phyloP scores from a whole-genome alignment of 2,113 vertebrate genomes.

The Osmerus mordax region DNA sequence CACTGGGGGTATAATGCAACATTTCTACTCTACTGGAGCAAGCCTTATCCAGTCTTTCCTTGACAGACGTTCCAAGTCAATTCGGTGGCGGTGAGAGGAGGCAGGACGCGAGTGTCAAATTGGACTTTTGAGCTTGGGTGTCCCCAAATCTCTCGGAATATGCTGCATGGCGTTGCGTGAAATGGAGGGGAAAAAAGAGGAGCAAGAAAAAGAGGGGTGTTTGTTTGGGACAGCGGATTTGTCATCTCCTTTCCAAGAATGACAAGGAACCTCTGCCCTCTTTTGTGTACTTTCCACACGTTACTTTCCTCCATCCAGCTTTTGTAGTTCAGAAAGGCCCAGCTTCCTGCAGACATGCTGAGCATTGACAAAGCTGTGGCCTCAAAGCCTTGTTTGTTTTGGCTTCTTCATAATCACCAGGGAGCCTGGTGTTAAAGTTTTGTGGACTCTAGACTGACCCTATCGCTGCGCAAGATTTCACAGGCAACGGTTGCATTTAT shows the following conservation, averaged over 20 bases:
- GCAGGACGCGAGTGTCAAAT: constrained; percentile 39
- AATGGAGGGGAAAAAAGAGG: constrained; percentile 39
- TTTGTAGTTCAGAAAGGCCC: constrained; percentile 37
- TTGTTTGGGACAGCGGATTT: constrained; percentile 8
- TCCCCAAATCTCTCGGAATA: constrained; percentile 32
- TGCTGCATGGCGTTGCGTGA: constrained; percentile 53
- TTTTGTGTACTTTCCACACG: constrained; percentile 45
- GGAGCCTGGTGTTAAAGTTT: background rate
- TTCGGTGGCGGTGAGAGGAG: constrained; percentile 38
- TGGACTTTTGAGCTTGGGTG: constrained; percentile 22
- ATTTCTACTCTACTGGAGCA: constrained; percentile 22
- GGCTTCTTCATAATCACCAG: background rate
- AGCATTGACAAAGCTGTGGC: background rate
- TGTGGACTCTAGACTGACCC: constrained; percentile 4
- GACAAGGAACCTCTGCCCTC: constrained; percentile 43
- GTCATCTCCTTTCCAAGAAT: constrained; percentile 53
- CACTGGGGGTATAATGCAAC: constrained; percentile 7
- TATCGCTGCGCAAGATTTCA: background rate
- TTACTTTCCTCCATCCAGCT: constrained; percentile 37
- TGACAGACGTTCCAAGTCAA: constrained; percentile 38
- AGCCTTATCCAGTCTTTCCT: constrained; percentile 35
- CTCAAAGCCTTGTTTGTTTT: background rate
- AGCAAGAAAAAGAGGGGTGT: constrained; percentile 19
- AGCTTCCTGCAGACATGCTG: constrained; percentile 8
- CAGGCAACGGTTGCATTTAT: constrained; percentile 20